A percentile compares a stretch with the other conserved stretches of the same genome.
These are phyloP conservation scores for Clarias magur DNA, from an alignment of 2,113 vertebrate species.

Conservation along the genomic window DNA sequence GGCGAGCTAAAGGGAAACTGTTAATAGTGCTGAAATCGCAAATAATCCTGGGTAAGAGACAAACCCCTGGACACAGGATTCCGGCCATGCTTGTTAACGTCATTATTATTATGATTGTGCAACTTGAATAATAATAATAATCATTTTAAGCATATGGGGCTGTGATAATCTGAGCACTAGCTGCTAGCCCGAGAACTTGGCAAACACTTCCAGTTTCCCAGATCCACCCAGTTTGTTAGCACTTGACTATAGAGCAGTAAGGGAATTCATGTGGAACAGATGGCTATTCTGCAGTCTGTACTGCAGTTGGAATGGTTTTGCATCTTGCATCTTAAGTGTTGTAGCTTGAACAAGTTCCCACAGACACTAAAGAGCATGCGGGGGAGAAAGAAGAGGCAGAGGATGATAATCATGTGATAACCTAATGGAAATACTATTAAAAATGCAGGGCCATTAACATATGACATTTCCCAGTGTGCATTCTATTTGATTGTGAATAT, in stretches of 20 bases:
- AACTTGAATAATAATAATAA: too few species aligned
- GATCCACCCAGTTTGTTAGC: slow-evolving; percentile 9
- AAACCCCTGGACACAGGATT: neutral
- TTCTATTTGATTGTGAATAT: slow-evolving; percentile 59
- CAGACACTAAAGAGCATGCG: slow-evolving; percentile 39
- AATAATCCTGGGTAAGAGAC: neutral
- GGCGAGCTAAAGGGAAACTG: neutral
- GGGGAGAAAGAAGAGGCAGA: slow-evolving; percentile 45
- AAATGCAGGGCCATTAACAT: slow-evolving; percentile 67
- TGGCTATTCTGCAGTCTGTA: slow-evolving; percentile 13
- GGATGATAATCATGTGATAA: slow-evolving; percentile 55
- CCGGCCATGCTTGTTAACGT: neutral
- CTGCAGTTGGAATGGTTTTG: slow-evolving; percentile 37
- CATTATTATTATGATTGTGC: neutral
- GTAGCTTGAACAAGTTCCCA: slow-evolving; percentile 37
- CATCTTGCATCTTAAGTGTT: slow-evolving; percentile 39
- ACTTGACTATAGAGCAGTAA: slow-evolving; percentile 8
- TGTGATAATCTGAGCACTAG: slow-evolving; percentile 20
- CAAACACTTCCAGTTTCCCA: neutral
- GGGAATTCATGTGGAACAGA: slow-evolving; percentile 41
- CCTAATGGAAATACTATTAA: slow-evolving; percentile 69
- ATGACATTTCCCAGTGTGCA: slow-evolving; percentile 63
- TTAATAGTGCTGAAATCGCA: neutral
- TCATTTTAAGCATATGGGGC: neutral
- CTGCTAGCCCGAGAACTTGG: slow-evolving; percentile 11